These are phyloP conservation scores for Micropterix aruncella DNA, from an alignment of 2,888 invertebrate species.

Conservation along the genomic window DNA sequence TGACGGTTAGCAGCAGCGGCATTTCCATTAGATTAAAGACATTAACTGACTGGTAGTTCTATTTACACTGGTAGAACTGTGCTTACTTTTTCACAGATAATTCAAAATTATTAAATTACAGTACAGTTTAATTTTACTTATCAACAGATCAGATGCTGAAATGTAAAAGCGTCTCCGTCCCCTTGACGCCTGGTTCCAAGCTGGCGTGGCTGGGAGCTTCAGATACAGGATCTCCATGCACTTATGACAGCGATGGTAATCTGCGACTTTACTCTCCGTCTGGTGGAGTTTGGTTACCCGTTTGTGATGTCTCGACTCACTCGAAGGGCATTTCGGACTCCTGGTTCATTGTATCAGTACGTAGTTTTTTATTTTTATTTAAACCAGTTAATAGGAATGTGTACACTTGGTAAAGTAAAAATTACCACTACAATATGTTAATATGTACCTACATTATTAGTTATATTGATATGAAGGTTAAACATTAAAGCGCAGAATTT, in stretches of 20 bases:
- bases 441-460: too few species aligned
- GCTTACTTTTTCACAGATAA: too few species aligned
- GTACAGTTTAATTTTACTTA: constrained; percentile 1
- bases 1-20: too few species aligned
- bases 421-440: too few species aligned
- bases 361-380: constrained; percentile 15
- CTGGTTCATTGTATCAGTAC: constrained; percentile 41
- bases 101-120: constrained; percentile 1
- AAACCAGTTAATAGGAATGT: constrained; percentile 1
- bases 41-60: too few species aligned
- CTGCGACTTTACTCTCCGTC: constrained; percentile 55
- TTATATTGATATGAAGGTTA: too few species aligned
- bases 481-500: too few species aligned
- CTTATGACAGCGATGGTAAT: constrained; percentile 63
- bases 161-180: constrained; percentile 38
- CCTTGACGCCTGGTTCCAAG: constrained; percentile 50
- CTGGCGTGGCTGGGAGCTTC: constrained; percentile 69
- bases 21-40: too few species aligned
- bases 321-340: constrained; percentile 28
- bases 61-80: too few species aligned
- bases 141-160: constrained; percentile 26
- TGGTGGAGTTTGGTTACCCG: constrained; percentile 66
- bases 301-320: constrained; percentile 59
- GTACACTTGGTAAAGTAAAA: too few species aligned
- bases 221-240: constrained; percentile 66